These are phyloP conservation scores for Ursus arctos DNA, from an alignment of 2,113 vertebrate species.

Conservation along the genomic window DNA sequence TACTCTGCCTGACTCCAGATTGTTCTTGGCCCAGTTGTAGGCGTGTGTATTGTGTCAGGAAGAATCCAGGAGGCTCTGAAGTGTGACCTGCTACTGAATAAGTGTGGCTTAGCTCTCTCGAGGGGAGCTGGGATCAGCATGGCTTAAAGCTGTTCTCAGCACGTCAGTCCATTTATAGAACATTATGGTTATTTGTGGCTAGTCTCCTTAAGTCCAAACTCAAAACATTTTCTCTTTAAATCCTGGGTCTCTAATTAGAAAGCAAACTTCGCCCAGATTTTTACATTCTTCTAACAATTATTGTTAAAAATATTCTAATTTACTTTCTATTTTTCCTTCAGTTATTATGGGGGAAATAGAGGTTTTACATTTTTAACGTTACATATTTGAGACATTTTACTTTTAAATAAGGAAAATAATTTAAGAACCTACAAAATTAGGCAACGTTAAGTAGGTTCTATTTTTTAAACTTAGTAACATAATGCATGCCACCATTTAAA, in stretches of 20 bases:
- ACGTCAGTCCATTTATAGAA: constrained; percentile 4
- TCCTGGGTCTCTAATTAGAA: constrained; percentile 48
- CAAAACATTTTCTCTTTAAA: constrained; percentile 39
- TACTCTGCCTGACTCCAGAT: neutral
- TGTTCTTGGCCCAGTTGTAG: neutral
- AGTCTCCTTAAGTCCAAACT: constrained; percentile 31
- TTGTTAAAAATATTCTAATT: neutral
- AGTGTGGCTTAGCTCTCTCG: neutral
- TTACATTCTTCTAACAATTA: neutral
- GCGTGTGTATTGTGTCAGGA: neutral
- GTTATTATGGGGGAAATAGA: neutral
- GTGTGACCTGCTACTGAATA: neutral
- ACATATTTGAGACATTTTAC: neutral
- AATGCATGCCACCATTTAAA: neutral
- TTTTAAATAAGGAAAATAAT: neutral
- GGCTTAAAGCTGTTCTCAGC: constrained; percentile 20
- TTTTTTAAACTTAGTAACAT: neutral
- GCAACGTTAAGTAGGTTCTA: neutral
- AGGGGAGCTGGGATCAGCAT: neutral
- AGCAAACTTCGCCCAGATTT: constrained; percentile 23
- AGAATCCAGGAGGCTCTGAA: neutral
- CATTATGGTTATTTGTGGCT: constrained; percentile 43
- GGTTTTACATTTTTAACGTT: neutral
- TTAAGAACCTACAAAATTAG: neutral
- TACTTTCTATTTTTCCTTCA: constrained; percentile 47